Conservation (phyloP, 2,113 vertebrate species). For the Oreochromis niloticus region DNA sequence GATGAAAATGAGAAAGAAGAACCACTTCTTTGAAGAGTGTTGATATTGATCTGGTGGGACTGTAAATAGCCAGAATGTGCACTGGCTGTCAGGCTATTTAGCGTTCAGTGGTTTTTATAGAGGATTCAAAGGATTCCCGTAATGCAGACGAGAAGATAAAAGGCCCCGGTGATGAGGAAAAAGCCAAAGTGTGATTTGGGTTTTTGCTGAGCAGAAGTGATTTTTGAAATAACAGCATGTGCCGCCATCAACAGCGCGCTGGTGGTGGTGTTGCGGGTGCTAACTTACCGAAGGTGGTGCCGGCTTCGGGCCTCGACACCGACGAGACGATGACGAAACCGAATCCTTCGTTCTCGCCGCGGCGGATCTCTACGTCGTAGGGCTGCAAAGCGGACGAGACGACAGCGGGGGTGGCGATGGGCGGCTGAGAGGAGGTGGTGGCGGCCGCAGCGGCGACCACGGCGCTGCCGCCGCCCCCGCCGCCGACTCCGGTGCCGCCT, state of each 20-base stretch:
- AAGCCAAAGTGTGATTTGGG: constrained; percentile 23
- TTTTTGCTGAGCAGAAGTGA: constrained; percentile 1
- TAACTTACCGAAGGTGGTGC: constrained; percentile 92
- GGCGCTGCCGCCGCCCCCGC: constrained; percentile 75
- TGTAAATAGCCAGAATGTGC: constrained; percentile 47
- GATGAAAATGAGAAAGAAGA: constrained; percentile 46
- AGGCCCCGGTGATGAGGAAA: constrained; percentile 17
- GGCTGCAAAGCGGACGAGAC: constrained; percentile 75
- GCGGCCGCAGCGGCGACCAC: background rate
- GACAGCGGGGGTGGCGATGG: background rate
- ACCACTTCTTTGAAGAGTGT: constrained; percentile 37
- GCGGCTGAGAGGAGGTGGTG: constrained; percentile 72
- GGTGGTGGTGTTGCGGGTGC: background rate
- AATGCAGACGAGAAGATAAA: constrained; percentile 30
- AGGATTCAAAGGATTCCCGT: constrained; percentile 9
- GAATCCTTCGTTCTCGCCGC: constrained; percentile 93
- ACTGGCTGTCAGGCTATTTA: constrained; percentile 30
- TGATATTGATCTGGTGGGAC: constrained; percentile 44
- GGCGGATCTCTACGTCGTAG: constrained; percentile 93
- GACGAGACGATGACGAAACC: constrained; percentile 98
- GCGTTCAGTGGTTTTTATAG: constrained; percentile 14
- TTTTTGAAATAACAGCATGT: background rate
- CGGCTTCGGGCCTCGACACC: constrained; percentile 90
- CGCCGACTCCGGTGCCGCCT: constrained; percentile 65
- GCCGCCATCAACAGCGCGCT: background rate